Base-by-base conservation (phyloP, 2,113 vertebrate species). In the Antennarius striatus region DNA sequence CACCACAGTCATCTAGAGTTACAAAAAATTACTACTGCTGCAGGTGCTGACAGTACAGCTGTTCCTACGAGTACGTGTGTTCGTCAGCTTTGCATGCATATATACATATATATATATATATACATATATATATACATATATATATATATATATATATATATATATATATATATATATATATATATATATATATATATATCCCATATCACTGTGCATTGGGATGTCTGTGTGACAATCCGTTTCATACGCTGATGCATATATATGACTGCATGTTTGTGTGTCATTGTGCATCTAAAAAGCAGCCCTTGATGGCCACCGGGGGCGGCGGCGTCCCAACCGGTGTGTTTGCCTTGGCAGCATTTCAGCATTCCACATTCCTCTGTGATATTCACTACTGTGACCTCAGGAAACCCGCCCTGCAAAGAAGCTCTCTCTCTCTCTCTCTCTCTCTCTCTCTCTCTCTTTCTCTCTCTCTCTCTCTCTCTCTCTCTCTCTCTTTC, bases 281-380 rank as follows among this genome's bases (percentile, higher is more conserved):
- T 76, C 56, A 79, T 50, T 80, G 73, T 83, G 82, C 80, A 79
- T 86, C 72, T 80, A 84, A 88, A 79, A 88, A 85, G 81, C 69
- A 71, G 75, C 83, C 80, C 88, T 86, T 86, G 88, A 89, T 77
- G 88, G 88, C 87, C 86, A 85, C 66, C 63, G 89, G 90, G 87
- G 88, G 87, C 63, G 74, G 88, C 29, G 61, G 81, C 69, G 79
- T 87, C 65, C 73, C 56, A 69, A 84, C 79, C 82, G 73, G 87
- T 88, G 85, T 89, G 88, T 90, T 92, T 90, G 85, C 66, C 68
- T 91, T 91, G 91, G 90, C 91, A 83, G 76, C 59, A 22, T 46
- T 86, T 88, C 91, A 89, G 88, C 89, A 91, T 91, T 91, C 90
- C 88, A 87, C 89, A 90, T 91, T 90, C 86, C 85, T 83, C 82